phyloP scores from a whole-genome alignment of 2,888 invertebrate species.

The Parasteatoda lunata region DNA sequence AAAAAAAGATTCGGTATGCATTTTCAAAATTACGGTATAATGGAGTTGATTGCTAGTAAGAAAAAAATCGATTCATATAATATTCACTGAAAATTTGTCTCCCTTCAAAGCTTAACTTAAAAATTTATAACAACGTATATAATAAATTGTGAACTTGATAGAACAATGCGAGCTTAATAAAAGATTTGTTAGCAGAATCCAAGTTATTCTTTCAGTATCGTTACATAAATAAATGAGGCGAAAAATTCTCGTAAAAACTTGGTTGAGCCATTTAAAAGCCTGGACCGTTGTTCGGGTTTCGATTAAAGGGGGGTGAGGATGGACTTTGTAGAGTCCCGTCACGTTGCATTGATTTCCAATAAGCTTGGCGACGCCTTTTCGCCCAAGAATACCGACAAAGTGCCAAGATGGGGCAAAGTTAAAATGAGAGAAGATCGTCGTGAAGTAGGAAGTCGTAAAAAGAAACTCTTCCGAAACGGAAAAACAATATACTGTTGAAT shows the following conservation, averaged over 20 bases:
- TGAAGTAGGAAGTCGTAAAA: conserved; percentile 38
- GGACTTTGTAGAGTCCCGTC: conserved; percentile 35
- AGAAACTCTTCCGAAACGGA: conserved; percentile 32
- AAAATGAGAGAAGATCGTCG: conserved; percentile 27
- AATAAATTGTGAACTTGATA: no score
- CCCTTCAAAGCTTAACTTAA: no score
- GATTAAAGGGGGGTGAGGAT: conserved; percentile 46
- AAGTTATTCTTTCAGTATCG: conserved; percentile 25
- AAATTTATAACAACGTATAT: no score
- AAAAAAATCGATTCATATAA: no score
- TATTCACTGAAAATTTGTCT: no score
- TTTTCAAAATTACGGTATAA: no score
- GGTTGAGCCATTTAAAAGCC: conserved; percentile 45
- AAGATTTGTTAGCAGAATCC: conserved; percentile 28
- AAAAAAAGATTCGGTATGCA: no score
- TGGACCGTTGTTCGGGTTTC: conserved; percentile 38
- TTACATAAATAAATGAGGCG: conserved; percentile 51
- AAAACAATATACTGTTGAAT: conserved; percentile 51
- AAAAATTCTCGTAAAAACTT: conserved; percentile 45
- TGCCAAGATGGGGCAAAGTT: conserved; percentile 51
- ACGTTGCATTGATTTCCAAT: conserved; percentile 59
- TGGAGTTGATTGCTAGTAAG: no score
- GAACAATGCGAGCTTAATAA: conserved; percentile 1
- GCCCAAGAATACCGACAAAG: conserved; percentile 50
- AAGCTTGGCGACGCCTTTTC: conserved; percentile 52